Percentiles rank a stretch among this genome's conserved stretches.
phyloP scores from a whole-genome alignment of 30 jellyfish, hydroid and myxozoan genomes.

The Chrysaora quinquecirrha region DNA sequence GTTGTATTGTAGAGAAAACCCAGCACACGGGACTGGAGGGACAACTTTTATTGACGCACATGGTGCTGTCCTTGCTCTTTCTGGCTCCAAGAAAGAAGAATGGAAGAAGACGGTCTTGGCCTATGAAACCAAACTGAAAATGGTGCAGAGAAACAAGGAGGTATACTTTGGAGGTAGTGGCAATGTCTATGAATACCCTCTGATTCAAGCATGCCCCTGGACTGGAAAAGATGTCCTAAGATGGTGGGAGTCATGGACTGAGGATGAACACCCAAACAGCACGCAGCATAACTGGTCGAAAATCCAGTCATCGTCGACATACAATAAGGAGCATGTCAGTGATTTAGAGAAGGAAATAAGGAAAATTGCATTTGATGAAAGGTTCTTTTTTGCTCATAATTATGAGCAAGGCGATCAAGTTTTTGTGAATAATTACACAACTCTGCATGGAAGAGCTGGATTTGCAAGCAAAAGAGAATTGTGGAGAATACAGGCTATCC shows the following conservation, averaged over 20 bases:
- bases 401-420: constrained; percentile 60
- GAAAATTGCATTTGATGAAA: constrained; percentile 34
- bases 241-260: constrained; percentile 58
- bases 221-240: constrained; percentile 46
- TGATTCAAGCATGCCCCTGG: constrained; percentile 51
- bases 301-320: constrained; percentile 4
- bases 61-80: constrained; percentile 15
- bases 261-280: constrained; percentile 26
- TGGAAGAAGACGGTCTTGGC: constrained; percentile 37
- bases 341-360: constrained; percentile 39
- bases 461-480: constrained; percentile 34
- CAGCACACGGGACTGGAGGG: neutral
- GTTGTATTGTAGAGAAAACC: constrained; percentile 22
- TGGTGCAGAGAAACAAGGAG: neutral
- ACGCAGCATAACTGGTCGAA: constrained; percentile 29
- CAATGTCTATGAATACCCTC: constrained; percentile 24
- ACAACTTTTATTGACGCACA: constrained; percentile 56
- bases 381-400: constrained; percentile 47
- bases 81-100: constrained; percentile 9
- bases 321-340: neutral
- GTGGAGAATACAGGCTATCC: constrained; percentile 66
- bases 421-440: constrained; percentile 51
- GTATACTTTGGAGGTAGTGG: constrained; percentile 52
- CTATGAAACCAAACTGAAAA: neutral
- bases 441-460: constrained; percentile 57